These are phyloP conservation scores for Microtus pennsylvanicus DNA, from an alignment of 2,113 vertebrate species.

Conservation along the genomic window DNA sequence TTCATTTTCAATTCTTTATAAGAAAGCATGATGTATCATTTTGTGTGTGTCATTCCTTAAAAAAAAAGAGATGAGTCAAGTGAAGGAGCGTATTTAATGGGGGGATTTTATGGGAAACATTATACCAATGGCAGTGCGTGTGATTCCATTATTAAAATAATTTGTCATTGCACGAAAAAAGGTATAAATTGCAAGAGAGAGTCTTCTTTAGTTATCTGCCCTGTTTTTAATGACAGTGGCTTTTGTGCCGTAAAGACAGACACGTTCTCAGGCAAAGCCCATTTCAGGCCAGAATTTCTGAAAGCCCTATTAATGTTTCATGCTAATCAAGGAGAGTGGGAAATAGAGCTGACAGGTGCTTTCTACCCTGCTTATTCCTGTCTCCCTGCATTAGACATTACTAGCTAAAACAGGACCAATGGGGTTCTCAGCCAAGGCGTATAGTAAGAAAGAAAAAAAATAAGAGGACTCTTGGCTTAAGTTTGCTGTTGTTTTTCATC, in stretches of 20 bases:
- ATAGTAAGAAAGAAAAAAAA: constrained; percentile 84
- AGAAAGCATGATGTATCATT: constrained; percentile 89
- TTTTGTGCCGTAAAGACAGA: constrained; percentile 89
- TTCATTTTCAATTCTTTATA: constrained; percentile 90
- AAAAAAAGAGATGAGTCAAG: constrained; percentile 87
- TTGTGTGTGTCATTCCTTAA: constrained; percentile 88
- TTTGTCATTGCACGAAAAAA: constrained; percentile 89
- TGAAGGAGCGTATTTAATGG: constrained; percentile 89
- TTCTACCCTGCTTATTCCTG: constrained; percentile 99
- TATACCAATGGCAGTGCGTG: constrained; percentile 89
- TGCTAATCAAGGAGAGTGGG: constrained; percentile 96
- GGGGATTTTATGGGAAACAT: constrained; percentile 89
- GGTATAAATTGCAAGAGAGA: constrained; percentile 88
- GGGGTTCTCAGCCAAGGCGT: constrained; percentile 87
- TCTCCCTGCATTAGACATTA: constrained; percentile 95
- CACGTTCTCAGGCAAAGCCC: constrained; percentile 88
- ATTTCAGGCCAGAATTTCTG: constrained; percentile 93
- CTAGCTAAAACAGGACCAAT: constrained; percentile 88
- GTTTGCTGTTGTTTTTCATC: constrained; percentile 85
- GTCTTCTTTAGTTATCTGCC: constrained; percentile 88
- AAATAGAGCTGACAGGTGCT: constrained; percentile 98
- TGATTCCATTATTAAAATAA: constrained; percentile 92
- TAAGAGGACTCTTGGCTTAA: constrained; percentile 89
- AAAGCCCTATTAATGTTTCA: constrained; percentile 99
- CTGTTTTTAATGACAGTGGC: constrained; percentile 86